Evolutionary conservation across 2,888 invertebrate genomes (phyloP).

Genomic region (Phania funesta): DNA sequence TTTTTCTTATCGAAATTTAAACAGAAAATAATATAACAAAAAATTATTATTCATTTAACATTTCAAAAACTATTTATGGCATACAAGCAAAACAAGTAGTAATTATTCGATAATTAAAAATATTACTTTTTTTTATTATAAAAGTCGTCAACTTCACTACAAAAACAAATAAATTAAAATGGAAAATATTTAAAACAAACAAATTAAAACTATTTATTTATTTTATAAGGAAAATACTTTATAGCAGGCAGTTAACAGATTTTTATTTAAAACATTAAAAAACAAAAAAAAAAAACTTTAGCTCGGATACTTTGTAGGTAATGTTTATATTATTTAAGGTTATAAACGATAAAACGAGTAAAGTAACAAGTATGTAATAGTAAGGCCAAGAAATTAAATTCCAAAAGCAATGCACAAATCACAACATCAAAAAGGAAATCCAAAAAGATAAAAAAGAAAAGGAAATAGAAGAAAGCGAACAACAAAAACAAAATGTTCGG

Average conservation of each 20-base stretch:
- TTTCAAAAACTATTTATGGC: neutral
- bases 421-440: conserved; percentile 81
- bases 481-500: conserved; percentile 67
- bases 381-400: conserved; percentile 67
- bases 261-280: neutral
- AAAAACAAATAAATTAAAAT: conserved; percentile 52
- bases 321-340: neutral
- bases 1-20: conserved; percentile 47
- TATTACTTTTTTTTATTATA: neutral
- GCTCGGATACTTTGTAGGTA: conserved; percentile 1
- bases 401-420: conserved; percentile 73
- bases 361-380: conserved; percentile 47
- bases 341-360: conserved; percentile 35
- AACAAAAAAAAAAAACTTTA: conserved; percentile 9
- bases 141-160: neutral
- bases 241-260: conserved; percentile 42
- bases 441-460: conserved; percentile 71
- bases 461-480: conserved; percentile 62
- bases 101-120: neutral
- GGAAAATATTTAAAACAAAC: conserved; percentile 74
- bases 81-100: neutral
- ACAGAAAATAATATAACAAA: neutral
- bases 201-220: conserved; percentile 67
- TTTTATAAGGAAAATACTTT: conserved; percentile 13
- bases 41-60: conserved; percentile 28